Conservation (phyloP, 2,888 invertebrate species). For the Leptopterna dolabrata region DNA sequence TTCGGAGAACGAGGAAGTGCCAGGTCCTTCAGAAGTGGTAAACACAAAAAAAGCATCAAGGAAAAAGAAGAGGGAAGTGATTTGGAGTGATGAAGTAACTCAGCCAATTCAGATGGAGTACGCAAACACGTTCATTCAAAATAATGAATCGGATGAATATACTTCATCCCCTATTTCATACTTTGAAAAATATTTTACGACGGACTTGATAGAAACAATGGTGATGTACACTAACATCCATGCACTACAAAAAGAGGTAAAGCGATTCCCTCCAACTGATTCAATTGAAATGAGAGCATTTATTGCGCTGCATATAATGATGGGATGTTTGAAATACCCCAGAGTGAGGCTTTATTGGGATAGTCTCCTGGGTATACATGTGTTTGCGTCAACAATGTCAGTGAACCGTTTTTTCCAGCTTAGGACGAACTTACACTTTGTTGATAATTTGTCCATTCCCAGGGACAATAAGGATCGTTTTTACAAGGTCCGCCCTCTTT, state of each 20-base stretch:
- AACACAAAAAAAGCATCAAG: not conserved
- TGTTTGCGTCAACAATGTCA: not conserved
- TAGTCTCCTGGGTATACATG: not conserved
- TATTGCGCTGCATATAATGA: not conserved
- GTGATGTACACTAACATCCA: not conserved
- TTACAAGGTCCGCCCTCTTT: conserved; percentile 53
- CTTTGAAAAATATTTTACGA: not conserved
- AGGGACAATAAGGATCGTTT: conserved; percentile 39
- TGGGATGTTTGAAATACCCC: not conserved
- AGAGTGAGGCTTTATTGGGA: not conserved
- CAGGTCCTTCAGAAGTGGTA: not conserved
- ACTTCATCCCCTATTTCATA: not conserved
- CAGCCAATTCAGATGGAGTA: not conserved
- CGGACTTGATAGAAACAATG: not conserved
- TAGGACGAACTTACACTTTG: not conserved
- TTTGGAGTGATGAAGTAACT: not conserved
- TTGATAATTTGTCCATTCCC: not conserved
- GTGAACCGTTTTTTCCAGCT: not conserved
- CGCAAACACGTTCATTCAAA: not conserved
- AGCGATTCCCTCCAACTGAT: not conserved
- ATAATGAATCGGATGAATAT: not conserved
- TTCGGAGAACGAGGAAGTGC: not conserved
- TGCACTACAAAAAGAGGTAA: not conserved
- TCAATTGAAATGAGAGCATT: not conserved
- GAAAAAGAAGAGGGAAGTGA: not conserved